Base-by-base conservation (phyloP, 2,888 invertebrate genomes). In the Tachystola acroxantha region DNA sequence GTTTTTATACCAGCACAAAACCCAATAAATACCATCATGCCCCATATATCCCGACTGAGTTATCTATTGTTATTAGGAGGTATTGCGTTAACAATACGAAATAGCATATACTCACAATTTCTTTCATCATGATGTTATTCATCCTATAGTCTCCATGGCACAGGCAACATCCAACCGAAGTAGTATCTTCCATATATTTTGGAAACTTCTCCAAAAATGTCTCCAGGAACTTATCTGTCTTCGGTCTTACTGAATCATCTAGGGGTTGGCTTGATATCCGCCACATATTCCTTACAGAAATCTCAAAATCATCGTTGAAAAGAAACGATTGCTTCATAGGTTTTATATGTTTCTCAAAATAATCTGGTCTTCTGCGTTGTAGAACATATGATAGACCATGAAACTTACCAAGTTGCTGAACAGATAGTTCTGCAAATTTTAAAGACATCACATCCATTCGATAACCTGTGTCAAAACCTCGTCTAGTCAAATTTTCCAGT, bases 81-180 rank as follows among this genome's bases (percentile, higher is more conserved):
- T 10, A 30, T 14, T 6, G 9, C 13, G 5, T 4, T 14, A 11
- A 11, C 14, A 30, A n/a, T n/a, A n/a, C n/a, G n/a, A n/a, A n/a
- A n/a, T n/a, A n/a, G n/a, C n/a, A n/a, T 16, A 11, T 25, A 40
- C 71, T 64, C 56, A 80, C 79, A 11, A 24, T 32, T 43, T 65
- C 57, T 46, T 64, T 72, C 3, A 51, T 32, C 50, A 81, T 42
- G 12, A 79, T 57, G 46, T 81, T 80, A 37, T 65, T 72, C 10
- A 63, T 50, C 40, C 65, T 67, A 34, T 63, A 81, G 48, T 80
- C 79, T 1, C 76, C 77, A 43, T 80, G 79, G 29, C 68, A 64
- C 3, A 78, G 35, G 36, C 65, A 67, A 10, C 53, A 39, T 6
- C 54, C 28, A 1, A 35, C 32, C 7, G 40, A 38, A 11, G 45